Evolutionary conservation across 35 echinoderm and acorn worm species (phyloP).

Genomic region (Holothuria glaberrima): DNA sequence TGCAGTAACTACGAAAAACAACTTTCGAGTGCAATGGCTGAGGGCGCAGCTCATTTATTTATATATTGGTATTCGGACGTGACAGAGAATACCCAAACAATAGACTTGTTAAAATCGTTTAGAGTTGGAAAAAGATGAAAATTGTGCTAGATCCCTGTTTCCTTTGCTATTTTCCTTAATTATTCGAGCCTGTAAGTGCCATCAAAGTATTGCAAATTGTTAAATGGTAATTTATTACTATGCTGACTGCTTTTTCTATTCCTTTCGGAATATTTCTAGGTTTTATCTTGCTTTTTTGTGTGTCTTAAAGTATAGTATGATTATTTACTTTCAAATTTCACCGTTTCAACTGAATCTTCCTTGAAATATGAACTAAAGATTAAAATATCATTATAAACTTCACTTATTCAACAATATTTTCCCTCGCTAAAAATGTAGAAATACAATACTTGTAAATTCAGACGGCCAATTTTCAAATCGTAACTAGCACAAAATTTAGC

Average conservation of each 20-base stretch:
- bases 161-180: conserved; percentile 49
- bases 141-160: conserved; percentile 42
- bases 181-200: neutral
- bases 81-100: conserved; percentile 52
- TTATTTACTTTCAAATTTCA: conserved; percentile 19
- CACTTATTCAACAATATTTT: neutral
- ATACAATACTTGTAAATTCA: neutral
- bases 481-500: conserved; percentile 50
- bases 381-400: neutral
- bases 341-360: neutral
- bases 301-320: neutral
- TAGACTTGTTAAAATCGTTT: conserved; percentile 40
- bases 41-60: neutral
- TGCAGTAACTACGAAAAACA: too few species aligned
- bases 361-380: neutral
- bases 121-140: neutral
- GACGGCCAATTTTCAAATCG: neutral
- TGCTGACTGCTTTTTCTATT: neutral
- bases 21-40: too few species aligned
- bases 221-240: neutral
- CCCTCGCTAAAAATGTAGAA: neutral
- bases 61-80: neutral
- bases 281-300: neutral
- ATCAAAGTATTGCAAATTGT: neutral
- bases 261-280: neutral